These are phyloP conservation scores for Melitaea cinxia DNA, from an alignment of 1,140 invertebrate species.

Conservation along the genomic window DNA sequence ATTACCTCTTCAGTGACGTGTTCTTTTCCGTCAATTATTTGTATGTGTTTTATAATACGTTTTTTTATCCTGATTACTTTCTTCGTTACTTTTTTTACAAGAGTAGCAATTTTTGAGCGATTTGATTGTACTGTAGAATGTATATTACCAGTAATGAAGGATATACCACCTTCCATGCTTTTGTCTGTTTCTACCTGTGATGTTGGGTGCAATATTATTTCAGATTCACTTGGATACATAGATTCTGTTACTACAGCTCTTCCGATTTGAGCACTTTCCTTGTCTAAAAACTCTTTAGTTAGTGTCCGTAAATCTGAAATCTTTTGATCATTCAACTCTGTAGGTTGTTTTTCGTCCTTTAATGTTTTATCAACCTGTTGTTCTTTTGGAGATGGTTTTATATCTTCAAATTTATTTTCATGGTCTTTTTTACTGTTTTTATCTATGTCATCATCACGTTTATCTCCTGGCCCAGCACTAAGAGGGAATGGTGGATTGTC, in stretches of 20 bases:
- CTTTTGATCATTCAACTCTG: not conserved
- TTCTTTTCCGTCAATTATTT: conserved; percentile 91
- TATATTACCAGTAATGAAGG: not conserved
- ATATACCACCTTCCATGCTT: not conserved
- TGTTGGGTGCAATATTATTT: not conserved
- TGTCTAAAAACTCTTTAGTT: conserved; percentile 39
- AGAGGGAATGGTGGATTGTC: conserved; percentile 37
- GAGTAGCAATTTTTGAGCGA: conserved; percentile 83
- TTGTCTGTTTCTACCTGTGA: not conserved
- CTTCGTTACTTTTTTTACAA: conserved; percentile 86
- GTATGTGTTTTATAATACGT: conserved; percentile 87
- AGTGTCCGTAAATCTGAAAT: conserved; percentile 18
- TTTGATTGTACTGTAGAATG: conserved; percentile 7
- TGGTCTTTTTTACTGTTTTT: conserved; percentile 20
- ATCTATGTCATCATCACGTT: conserved; percentile 29
- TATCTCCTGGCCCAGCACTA: conserved; percentile 18
- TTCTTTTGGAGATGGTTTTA: not conserved
- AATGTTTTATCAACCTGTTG: not conserved
- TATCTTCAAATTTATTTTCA: conserved; percentile 1
- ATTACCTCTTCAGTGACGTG: conserved; percentile 87
- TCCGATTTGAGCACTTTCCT: conserved; percentile 43
- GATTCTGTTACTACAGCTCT: not conserved
- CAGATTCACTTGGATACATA: not conserved
- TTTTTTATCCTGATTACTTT: conserved; percentile 83
- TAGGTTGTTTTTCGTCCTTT: not conserved